Base-by-base conservation (phyloP, 2,888 invertebrate genomes). In the Acleris holmiana region DNA sequence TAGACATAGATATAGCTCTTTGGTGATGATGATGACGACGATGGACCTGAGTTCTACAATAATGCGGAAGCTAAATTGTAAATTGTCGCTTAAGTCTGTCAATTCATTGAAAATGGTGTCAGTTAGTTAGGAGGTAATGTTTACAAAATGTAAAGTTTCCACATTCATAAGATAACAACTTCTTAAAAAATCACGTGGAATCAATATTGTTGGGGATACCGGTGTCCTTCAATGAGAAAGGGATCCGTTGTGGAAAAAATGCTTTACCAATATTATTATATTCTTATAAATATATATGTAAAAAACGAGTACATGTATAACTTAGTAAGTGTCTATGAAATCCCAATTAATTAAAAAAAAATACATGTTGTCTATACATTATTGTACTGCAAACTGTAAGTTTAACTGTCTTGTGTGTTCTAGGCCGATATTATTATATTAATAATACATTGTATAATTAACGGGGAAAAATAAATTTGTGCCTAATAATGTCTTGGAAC, bases 251-350 rank as follows among this genome's bases (percentile, higher is more conserved):
- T 91, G 90, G 84, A 85, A 88, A 88, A 90, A 91, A 91, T 91
- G 92, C 92, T 92, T 92, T 91, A 91, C 91, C 84, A 88, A 90
- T 85, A 89, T 77, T 79, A 82, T 85, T 91, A 89, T 92, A 92
- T 92, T 92, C 92, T 92, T 92, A 91, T 92, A 92, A 88, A 88
- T 89, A 83, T 92, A 91, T 91, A 88, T 91, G 90, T 91, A 91
- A 86, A 90, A 87, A 85, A 78, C 74, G 68, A 83, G 82, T 88
- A 84, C 85, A 81, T 86, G 86, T 91, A 87, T 82, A 82, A 85
- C 78, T 86, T 88, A 90, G 84, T 89, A 84, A 86, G 89, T 91
- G 91, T 92, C 91, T 91, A 91, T 79, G 86, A 83, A 88, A 89
- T 80, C 80, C 29, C 80, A 85, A 83, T 82, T 82, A n/a, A 82